Evolutionary conservation across 1,140 invertebrate genomes (phyloP).

Genomic region (Brachionus plicatilis): DNA sequence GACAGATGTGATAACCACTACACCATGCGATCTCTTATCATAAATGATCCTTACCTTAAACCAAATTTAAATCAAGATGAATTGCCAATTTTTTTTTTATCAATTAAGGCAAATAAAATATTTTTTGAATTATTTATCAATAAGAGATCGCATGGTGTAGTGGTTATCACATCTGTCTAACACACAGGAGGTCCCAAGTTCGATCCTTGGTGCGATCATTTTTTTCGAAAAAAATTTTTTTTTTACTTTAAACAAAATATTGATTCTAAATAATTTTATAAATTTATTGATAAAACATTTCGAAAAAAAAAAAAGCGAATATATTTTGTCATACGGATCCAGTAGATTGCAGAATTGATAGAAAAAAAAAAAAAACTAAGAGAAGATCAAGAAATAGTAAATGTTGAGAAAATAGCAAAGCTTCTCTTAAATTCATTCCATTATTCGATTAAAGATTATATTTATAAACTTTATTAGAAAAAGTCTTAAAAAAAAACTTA

Average conservation of each 20-base stretch:
- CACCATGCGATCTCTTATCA: not conserved
- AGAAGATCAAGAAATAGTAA: not conserved
- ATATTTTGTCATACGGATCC: not conserved
- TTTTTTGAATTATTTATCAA: too few species aligned
- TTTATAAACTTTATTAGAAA: slow-evolving; percentile 7
- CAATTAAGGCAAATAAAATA: too few species aligned
- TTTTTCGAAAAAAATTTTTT: too few species aligned
- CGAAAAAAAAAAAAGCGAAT: not conserved
- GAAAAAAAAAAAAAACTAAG: not conserved
- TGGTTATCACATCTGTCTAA: not conserved
- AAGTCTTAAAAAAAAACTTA: not conserved
- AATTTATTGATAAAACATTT: not conserved
- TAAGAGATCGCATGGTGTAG: not conserved
- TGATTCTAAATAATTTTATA: too few species aligned
- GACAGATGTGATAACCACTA: slow-evolving; percentile 12
- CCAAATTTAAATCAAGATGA: too few species aligned
- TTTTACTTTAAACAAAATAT: too few species aligned
- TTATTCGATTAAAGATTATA: not conserved
- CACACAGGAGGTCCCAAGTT: not conserved
- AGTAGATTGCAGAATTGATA: not conserved
- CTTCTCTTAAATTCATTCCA: not conserved
- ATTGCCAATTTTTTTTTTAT: too few species aligned
- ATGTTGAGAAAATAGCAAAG: not conserved
- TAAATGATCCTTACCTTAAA: too few species aligned
- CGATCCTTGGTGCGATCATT: not conserved